These are phyloP conservation scores for Drosophila fulvimacula DNA, from an alignment of 2,888 invertebrate genomes.

Conservation along the genomic window DNA sequence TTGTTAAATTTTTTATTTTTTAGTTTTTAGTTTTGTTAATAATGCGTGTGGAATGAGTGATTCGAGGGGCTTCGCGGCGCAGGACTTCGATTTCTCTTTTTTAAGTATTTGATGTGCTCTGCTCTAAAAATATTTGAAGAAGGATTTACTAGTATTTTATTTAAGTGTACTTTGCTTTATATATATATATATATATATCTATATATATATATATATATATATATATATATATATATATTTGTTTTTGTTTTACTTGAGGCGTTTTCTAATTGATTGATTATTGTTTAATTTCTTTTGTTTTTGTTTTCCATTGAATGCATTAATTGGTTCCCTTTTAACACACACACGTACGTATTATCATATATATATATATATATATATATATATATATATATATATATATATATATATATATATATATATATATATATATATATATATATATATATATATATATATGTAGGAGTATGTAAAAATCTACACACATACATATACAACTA, in stretches of 20 bases:
- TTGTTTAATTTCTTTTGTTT: conserved; percentile 23
- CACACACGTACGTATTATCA: conserved; percentile 52
- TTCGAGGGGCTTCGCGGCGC: neutral
- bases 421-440: conserved; percentile 34
- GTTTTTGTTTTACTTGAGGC: conserved; percentile 53
- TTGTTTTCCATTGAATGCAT: conserved; percentile 47
- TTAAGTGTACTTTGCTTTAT: conserved; percentile 8
- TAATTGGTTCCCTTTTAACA: conserved; percentile 72
- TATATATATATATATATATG: conserved; percentile 47
- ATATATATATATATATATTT: too few species aligned
- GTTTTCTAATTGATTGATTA: conserved; percentile 67
- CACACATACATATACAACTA: conserved; percentile 29
- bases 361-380: conserved; percentile 39
- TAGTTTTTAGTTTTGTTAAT: conserved; percentile 27
- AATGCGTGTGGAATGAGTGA: conserved; percentile 21
- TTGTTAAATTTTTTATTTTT: conserved; percentile 10
- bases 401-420: conserved; percentile 39
- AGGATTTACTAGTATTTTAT: conserved; percentile 41
- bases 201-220: neutral
- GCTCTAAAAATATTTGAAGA: conserved; percentile 45
- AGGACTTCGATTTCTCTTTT: neutral
- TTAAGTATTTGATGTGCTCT: conserved; percentile 33
- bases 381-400: conserved; percentile 41
- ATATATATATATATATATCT: neutral
- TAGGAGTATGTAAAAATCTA: conserved; percentile 22